A percentile compares a stretch with the other conserved stretches of the same genome.
These are phyloP conservation scores for Cyphomyrus plagiostoma DNA, from an alignment of 2,113 vertebrate genomes.

Conservation along the genomic window DNA sequence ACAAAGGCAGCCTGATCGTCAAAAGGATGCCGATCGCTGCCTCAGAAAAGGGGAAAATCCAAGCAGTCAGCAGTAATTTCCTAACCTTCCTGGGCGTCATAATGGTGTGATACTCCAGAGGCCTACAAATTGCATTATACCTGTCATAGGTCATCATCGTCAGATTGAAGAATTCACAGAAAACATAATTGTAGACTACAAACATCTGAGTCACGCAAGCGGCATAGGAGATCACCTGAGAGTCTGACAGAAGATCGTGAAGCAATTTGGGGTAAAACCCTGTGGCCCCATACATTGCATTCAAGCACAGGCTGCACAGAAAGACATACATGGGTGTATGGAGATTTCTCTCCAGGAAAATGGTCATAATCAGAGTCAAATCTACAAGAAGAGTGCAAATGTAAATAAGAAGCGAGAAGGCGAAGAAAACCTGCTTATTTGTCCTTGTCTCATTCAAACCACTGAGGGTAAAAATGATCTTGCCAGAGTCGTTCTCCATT, in stretches of 20 bases:
- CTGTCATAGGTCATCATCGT: conserved; percentile 19
- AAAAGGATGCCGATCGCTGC: background rate
- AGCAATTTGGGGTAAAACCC: conserved; percentile 21
- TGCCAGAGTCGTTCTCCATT: background rate
- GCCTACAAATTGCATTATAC: conserved; percentile 12
- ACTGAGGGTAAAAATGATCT: background rate
- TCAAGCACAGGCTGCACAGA: conserved; percentile 7
- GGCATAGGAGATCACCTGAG: conserved; percentile 11
- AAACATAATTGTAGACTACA: conserved; percentile 4
- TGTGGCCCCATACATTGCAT: conserved; percentile 1
- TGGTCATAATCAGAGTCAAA: background rate
- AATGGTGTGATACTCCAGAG: background rate
- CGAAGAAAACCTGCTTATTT: background rate
- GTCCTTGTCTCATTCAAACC: background rate
- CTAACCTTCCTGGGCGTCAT: background rate
- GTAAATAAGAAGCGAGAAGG: conserved; percentile 12
- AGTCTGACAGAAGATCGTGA: conserved; percentile 6
- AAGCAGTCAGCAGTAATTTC: background rate
- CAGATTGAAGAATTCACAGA: conserved; percentile 7
- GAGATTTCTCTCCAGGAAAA: conserved; percentile 2
- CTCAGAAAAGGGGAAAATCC: background rate
- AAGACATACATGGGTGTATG: background rate
- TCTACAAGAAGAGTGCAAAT: conserved; percentile 3
- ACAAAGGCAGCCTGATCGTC: background rate
- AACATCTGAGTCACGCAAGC: background rate